Evolutionary conservation across 2,888 invertebrate genomes (phyloP), one percentile per base, ranked within the genome.

Genomic region (Syrphus vitripennis): DNA sequence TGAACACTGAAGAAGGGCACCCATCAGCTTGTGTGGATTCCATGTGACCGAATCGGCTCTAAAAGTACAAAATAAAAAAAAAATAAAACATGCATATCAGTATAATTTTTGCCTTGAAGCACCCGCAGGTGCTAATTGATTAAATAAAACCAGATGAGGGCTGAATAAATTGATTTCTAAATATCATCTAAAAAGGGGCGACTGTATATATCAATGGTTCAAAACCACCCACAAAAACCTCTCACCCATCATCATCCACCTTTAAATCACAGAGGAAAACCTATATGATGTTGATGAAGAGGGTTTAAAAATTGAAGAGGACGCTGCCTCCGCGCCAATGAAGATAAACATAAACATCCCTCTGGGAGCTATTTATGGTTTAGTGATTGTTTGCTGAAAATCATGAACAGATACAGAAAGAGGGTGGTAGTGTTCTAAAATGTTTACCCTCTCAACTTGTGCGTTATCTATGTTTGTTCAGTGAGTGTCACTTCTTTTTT

Each of bases 21-120:
- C 99, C 98, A 99, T 98, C 91, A 99, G 94, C 93, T 99, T 99
- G 93, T 99, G 99, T 16, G 99, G 99, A 93, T 99, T 99, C 99
- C 99, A 99, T 57, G 99, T 98, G 88, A 99, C 96, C 7, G 98
- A 98, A 92, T 98, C 96, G 81, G 97, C 98, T 90, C 98, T 98
- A 94, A 9, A 93, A 93, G 87, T 80, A 90, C 37, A 75, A 67
- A 83, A 57, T 78, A 70, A 61, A 67, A 65, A 77, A 71, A 79
- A 78, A 69, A 37, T 29, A 53, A 16, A 29, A 45, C 12, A 26
- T 67, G 19, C n/a, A 72, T 50, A 50, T 45, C 4, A 34, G 55
- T 37, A 42, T 37, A 50, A 50, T 50, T 21, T 21, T 50, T 67
- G 48, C 48, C 67, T 37, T 45, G 10, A 70, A 82, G 31, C 77